A percentile compares a stretch with the other conserved stretches of the same genome.
phyloP scores from a whole-genome alignment of 2,888 invertebrate genomes.

The Villa cingulata region DNA sequence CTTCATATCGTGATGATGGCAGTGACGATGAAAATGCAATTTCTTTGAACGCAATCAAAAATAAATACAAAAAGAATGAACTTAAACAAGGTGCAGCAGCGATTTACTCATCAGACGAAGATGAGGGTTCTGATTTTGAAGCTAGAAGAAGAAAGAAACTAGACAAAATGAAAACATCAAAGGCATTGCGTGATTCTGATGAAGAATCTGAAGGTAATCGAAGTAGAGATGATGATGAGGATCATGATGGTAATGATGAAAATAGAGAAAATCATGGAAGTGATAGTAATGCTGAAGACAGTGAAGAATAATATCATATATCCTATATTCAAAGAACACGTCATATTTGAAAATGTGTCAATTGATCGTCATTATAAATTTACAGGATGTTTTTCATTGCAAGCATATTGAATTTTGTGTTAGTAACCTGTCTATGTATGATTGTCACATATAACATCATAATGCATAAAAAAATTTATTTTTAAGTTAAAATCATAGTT shows the following conservation, averaged over 20 bases:
- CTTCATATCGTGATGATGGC: conserved; percentile 54
- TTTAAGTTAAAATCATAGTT: too few relatives aligned
- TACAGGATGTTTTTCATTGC: too few relatives aligned
- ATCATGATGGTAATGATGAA: conserved; percentile 27
- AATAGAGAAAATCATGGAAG: conserved; percentile 14
- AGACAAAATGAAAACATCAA: conserved; percentile 63
- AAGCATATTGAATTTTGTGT: too few relatives aligned
- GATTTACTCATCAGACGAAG: conserved; percentile 81
- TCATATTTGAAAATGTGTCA: too few relatives aligned
- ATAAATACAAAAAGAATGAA: conserved; percentile 63
- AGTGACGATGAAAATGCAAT: conserved; percentile 91
- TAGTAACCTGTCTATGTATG: too few relatives aligned
- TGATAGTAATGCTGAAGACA: conserved; percentile 13
- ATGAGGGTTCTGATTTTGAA: conserved; percentile 64
- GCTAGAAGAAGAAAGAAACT: conserved; percentile 50
- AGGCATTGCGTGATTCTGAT: conserved; percentile 69
- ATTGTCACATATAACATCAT: too few relatives aligned
- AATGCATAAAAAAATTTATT: too few relatives aligned
- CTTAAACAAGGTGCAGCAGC: conserved; percentile 39
- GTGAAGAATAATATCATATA: conserved; percentile 14
- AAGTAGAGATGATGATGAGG: conserved; percentile 30
- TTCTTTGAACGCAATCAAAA: conserved; percentile 87
- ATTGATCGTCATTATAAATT: too few relatives aligned
- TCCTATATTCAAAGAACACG: too few relatives aligned
- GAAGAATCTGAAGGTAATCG: conserved; percentile 36